Conservation (phyloP, 2,888 invertebrate species). For the Stenichneumon culpator region DNA sequence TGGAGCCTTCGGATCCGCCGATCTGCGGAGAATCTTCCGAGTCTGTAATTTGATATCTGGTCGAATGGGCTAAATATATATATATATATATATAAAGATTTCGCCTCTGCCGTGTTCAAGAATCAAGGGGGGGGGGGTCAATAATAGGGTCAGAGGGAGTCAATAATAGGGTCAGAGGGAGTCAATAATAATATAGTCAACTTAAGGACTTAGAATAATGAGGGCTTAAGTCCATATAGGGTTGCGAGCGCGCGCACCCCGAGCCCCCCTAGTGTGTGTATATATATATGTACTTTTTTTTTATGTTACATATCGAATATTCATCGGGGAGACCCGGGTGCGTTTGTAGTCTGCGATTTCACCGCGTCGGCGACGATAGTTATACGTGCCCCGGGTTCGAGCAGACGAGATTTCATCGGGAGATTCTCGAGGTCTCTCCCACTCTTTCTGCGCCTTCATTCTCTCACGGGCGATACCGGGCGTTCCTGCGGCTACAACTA, state of each 20-base stretch:
- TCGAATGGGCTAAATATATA: neutral
- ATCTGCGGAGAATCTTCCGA: slow-evolving; percentile 20
- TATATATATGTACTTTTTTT: neutral
- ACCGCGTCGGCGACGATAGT: slow-evolving; percentile 16
- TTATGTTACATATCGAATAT: too few relatives aligned
- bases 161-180: too few relatives aligned
- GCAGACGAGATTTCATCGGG: slow-evolving; percentile 50
- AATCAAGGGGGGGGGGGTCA: too few relatives aligned
- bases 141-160: too few relatives aligned
- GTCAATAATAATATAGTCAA: too few relatives aligned
- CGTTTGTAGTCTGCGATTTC: slow-evolving; percentile 25
- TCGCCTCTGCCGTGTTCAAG: too few relatives aligned
- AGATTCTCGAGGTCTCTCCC: too few relatives aligned
- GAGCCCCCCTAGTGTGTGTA: too few relatives aligned
- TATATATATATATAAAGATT: neutral
- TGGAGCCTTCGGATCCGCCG: neutral
- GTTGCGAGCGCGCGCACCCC: too few relatives aligned
- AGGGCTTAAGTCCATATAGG: too few relatives aligned
- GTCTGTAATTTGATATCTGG: slow-evolving; percentile 10
- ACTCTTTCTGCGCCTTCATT: slow-evolving; percentile 64
- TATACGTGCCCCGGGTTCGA: slow-evolving; percentile 67
- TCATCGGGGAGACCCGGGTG: too few relatives aligned
- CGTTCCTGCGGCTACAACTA: slow-evolving; percentile 55
- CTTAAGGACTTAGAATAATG: too few relatives aligned
- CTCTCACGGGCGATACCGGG: slow-evolving; percentile 74